Conservation (phyloP, 1,140 invertebrate genomes). For the Drosophila repleta region DNA sequence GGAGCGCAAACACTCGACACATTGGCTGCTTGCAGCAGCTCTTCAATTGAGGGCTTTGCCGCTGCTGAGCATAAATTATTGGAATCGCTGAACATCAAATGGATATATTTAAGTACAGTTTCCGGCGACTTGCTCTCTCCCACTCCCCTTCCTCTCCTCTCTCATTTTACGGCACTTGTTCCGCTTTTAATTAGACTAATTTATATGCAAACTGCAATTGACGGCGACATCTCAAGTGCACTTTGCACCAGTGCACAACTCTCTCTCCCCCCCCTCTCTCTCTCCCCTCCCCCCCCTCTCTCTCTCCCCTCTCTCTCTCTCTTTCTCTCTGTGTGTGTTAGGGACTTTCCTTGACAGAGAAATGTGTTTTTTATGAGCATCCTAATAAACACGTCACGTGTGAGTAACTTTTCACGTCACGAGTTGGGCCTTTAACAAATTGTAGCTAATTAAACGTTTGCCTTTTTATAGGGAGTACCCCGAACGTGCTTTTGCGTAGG, state of each 20-base stretch:
- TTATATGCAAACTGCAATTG: constrained; percentile 64
- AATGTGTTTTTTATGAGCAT: constrained; percentile 20
- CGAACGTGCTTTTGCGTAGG: background rate
- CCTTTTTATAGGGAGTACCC: constrained; percentile 18
- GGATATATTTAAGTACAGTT: constrained; percentile 41
- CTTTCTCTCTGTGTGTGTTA: background rate
- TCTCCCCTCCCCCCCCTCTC: too few relatives aligned
- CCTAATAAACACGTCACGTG: constrained; percentile 16
- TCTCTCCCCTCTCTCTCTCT: too few relatives aligned
- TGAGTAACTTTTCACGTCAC: background rate
- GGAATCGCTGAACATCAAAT: constrained; percentile 38
- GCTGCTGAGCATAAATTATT: constrained; percentile 25
- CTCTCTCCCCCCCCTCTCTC: too few relatives aligned
- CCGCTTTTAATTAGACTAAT: constrained; percentile 66
- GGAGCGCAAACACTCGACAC: background rate
- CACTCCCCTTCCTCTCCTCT: background rate
- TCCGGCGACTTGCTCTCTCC: background rate
- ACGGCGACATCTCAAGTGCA: constrained; percentile 14
- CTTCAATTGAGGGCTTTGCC: background rate
- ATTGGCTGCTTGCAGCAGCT: background rate
- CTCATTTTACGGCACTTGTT: constrained; percentile 57
- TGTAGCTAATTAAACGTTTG: constrained; percentile 17
- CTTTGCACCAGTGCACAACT: background rate
- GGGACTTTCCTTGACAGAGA: background rate
- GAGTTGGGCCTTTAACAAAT: constrained; percentile 11